Base-by-base conservation (phyloP, 2,797 vertebrate species). In the Acipenser ruthenus region DNA sequence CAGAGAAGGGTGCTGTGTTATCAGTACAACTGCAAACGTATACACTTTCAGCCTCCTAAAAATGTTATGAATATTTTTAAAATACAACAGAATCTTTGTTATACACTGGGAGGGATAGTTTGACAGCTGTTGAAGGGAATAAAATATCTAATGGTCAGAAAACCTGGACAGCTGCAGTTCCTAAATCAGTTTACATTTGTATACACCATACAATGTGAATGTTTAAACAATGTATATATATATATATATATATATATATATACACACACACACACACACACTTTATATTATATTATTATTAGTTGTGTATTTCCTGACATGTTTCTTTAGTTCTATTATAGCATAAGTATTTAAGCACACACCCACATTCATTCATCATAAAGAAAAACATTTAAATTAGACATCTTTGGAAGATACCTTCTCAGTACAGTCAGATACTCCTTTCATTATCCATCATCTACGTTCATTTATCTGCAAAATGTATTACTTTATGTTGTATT, bases 11-110 rank as follows among this genome's bases (percentile, higher is more conserved):
- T 85, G 87, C 88, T 79, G 82, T 82, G 87, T 87, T 90, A 88
- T 93, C 89, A 69, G 85, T 83, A 84, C 84, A 82, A 90, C 90
- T 87, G 83, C 86, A 86, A 91, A 91, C 86, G 82, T 87, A 82
- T 78, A 87, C 80, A 86, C 87, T 84, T 79, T 64, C 83, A 78
- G 79, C 74, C 88, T 82, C 87, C 86, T 82, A 87, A 83, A 86
- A 86, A 87, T 85, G 82, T 88, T 89, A 85, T 86, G 86, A 89
- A 90, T 90, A 85, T 87, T 84, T 86, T 79, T 74, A 86, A 85
- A 89, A 88, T 82, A 92, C 79, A 85, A 84, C 81, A 83, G 85
- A 78, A 89, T 84, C 80, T 90, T 87, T 91, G 87, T 89, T 87
- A 83, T 78, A 68, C 3, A 72, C 71, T 81, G 71, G 74, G 70